Conservation (phyloP, 2,113 vertebrate species). For the Dascyllus trimaculatus region DNA sequence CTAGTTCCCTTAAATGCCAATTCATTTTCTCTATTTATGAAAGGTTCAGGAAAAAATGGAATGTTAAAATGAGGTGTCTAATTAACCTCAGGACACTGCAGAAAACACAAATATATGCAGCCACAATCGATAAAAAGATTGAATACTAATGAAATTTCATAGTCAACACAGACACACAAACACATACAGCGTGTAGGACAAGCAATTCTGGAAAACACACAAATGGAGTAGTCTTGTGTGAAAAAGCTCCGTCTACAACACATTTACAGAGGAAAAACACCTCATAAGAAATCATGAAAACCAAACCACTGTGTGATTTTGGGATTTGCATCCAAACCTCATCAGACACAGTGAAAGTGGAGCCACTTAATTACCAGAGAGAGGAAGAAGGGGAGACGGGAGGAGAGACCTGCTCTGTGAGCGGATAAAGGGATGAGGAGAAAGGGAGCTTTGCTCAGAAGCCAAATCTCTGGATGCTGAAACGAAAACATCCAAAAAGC, state of each 20-base stretch:
- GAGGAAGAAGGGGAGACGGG: not conserved
- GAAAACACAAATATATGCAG: too few relatives aligned
- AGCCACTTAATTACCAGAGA: slow-evolving; percentile 35
- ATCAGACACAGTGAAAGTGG: slow-evolving; percentile 27
- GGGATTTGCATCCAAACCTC: slow-evolving; percentile 19
- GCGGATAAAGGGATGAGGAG: slow-evolving; percentile 38
- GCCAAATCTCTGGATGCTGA: slow-evolving; percentile 47
- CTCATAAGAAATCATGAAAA: slow-evolving; percentile 14
- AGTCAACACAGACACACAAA: not conserved
- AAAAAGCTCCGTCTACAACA: not conserved
- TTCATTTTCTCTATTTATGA: too few relatives aligned
- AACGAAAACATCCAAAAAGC: slow-evolving; percentile 41
- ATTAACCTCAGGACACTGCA: too few relatives aligned
- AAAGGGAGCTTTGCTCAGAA: slow-evolving; percentile 18
- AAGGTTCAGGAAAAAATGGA: too few relatives aligned
- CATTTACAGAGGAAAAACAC: slow-evolving; percentile 2
- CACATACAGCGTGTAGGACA: not conserved
- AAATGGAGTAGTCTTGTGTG: slow-evolving; percentile 11
- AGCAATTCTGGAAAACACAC: slow-evolving; percentile 9
- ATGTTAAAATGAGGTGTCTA: too few relatives aligned
- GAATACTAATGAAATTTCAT: too few relatives aligned
- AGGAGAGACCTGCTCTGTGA: slow-evolving; percentile 9
- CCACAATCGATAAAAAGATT: too few relatives aligned
- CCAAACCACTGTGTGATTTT: slow-evolving; percentile 25
- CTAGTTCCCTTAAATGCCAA: too few relatives aligned